Evolutionary conservation across 2,888 invertebrate genomes (phyloP).

Genomic region (Epistrophe eligans): DNA sequence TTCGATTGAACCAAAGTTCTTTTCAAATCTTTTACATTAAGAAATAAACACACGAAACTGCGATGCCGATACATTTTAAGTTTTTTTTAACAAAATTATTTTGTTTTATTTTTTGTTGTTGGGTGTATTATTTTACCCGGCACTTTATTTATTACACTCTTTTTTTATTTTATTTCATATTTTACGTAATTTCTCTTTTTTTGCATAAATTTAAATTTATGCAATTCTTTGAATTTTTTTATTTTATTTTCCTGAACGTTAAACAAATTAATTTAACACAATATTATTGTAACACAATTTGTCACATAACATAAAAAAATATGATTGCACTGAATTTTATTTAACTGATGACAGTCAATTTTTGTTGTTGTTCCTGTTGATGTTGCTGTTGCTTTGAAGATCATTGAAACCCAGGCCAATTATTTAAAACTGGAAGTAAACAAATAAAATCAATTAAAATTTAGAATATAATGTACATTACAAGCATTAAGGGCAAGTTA

Average conservation of each 20-base stretch:
- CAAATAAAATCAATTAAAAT: conserved; percentile 46
- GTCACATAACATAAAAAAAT: conserved; percentile 40
- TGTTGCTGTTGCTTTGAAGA: conserved; percentile 14
- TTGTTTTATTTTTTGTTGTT: conserved; percentile 18
- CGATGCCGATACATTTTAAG: conserved; percentile 79
- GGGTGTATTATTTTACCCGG: not conserved
- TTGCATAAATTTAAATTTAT: conserved; percentile 9
- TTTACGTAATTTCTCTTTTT: conserved; percentile 9
- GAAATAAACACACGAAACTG: conserved; percentile 78
- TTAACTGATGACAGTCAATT: conserved; percentile 33
- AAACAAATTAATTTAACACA: conserved; percentile 41
- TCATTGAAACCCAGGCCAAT: conserved; percentile 29
- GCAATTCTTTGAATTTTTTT: conserved; percentile 18
- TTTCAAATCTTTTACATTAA: conserved; percentile 78
- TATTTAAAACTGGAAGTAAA: conserved; percentile 60
- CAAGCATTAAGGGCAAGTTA: no score
- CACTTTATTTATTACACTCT: not conserved
- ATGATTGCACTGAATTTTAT: conserved; percentile 23
- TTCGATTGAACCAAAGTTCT: conserved; percentile 76
- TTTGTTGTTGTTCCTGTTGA: not conserved
- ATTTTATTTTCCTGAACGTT: not conserved
- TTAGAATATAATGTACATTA: conserved; percentile 2
- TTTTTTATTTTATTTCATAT: conserved; percentile 13
- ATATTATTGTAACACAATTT: conserved; percentile 42
- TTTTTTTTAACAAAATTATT: conserved; percentile 40